Evolutionary conservation across 2,113 vertebrate genomes (phyloP), one percentile per base, ranked within the genome.

Genomic region (Carassius auratus): DNA sequence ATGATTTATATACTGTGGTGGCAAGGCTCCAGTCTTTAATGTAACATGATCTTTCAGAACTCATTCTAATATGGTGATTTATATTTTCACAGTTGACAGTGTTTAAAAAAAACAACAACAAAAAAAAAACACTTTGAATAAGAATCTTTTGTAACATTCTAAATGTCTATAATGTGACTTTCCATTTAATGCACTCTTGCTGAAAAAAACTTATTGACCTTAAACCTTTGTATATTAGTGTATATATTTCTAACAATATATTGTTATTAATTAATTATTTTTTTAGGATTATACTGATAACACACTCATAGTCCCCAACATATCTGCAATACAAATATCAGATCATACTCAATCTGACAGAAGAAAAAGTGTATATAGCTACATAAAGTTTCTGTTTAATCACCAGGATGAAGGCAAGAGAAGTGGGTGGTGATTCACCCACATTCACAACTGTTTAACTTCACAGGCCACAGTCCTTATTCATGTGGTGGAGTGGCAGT

Each of bases 391-490:
- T 64, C 78, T 57, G 86, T 83, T 84, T 86, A 86, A 75, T 87
- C 79, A 81, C 83, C 55, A 87, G 75, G 45, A 61, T 84, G 66
- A 84, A 73, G 48, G 50, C 23, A 85, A 30, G 19, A 84, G 50
- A 84, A 21, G 77, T 42, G 59, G 84, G 85, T 86, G 80, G 38
- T n/a, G 76, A 88, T 83, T 88, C 79, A 68, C 62, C 80, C 84
- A 85, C 82, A 84, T 85, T 76, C 84, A 30, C 83, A 88, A 87
- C 87, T 88, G 90, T 88, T 91, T 77, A 84, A 86, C 45, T 85
- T 87, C 82, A 86, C 59, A 61, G 84, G 30, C 84, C 77, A 13
- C 78, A n/a, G 81, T 33, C 73, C 59, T 87, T 74, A 75, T 89
- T 90, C 84, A 84, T 90, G 90, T 88, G 90, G 85, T 80, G 14